Evolutionary conservation across 2,888 invertebrate genomes (phyloP), one percentile per base, ranked within the genome.

Genomic region (Thumatha senex): DNA sequence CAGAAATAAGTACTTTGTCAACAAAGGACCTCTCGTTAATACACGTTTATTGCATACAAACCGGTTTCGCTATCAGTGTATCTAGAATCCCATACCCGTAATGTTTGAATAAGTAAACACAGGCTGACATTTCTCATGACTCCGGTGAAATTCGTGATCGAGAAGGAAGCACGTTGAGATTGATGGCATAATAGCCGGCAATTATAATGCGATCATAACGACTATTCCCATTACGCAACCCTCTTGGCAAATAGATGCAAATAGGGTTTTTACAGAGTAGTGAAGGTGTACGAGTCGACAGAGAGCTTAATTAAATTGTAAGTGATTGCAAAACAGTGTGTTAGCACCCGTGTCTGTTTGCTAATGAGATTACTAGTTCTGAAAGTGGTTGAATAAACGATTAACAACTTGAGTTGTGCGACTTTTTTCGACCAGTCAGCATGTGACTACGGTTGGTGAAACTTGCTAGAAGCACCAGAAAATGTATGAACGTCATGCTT

Each of bases 51-150:
- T 63, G 61, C 61, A 56, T 58, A 62, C 56, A 48, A 38, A 82
- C 82, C 70, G 74, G 82, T 83, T 80, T 58, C 49, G 52, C 67
- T 75, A 76, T 77, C 72, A 69, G 56, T 64, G 61, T 70, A 76
- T 74, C 68, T 65, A 29, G 45, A 24, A 45, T 45, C 45, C 45
- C 67, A 67, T 65, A 70, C 74, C 67, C 61, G 48, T 52, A 56
- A 63, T 55, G 55, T 58, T 67, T 67, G 61, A 51, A 68, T 69
- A 70, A 50, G 65, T 69, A 70, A 24, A 74, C 73, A 72, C 62
- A 74, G 76, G 75, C 79, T 82, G 83, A 82, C 83, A 83, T 84
- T 84, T 83, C 80, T 72, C 82, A 81, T 81, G 82, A 71, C 78
- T 76, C 73, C 64, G 69, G 81, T 76, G 81, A 82, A 78, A 81